Evolutionary conservation across 92 coral and sea anemone species (phyloP), one percentile per base, ranked within the genome.

Genomic region (Umimayanthus kanabou): DNA sequence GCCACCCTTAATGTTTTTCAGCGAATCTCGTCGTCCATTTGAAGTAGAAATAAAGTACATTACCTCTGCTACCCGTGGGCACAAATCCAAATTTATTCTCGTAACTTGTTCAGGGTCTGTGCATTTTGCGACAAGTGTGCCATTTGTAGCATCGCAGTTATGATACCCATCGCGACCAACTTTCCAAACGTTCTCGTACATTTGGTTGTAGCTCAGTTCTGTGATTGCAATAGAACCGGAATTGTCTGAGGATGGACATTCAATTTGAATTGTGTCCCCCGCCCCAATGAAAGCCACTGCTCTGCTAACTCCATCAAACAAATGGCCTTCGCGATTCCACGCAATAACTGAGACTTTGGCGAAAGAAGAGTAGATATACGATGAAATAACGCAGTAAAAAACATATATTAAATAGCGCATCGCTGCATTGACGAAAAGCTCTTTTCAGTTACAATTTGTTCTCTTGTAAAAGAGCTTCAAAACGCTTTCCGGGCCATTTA

Each of bases 181-280:
- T 64, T 69, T 64, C 94, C 92, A 91, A 39, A 89, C 94, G 49
- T 91, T 89, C 76, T 91, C 94, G 76, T 55, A 91, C 92, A 91
- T 89, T 40, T 57, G 49, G 22, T 80, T 71, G 81, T 89, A 80
- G 18, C 85, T 25, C 53, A 81, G 55, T 43, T 81, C 85, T 64
- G 85, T 39, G 57, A 30, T 26, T 15, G 22, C 40, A 6, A 20
- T 10, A 39, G 85, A 81, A 11, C 85, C 85, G 0, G 76, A n/a
- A 47, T 65, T 81, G n/a, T 20, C 25, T 6, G 40, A 0, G 47
- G n/a, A 9, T n/a, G 85, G 76, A n/a, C 85, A 81, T 43, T 81
- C 57, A n/a, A 81, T 81, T 49, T 69, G 85, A 58, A 81, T 42
- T 22, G 85, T 81, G 40, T 81, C 76, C n/a, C 85, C 85, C 76